Evolutionary conservation across 2,888 invertebrate species (phyloP), one percentile per base, ranked within the genome.

Genomic region (Eucera pruinosa): DNA sequence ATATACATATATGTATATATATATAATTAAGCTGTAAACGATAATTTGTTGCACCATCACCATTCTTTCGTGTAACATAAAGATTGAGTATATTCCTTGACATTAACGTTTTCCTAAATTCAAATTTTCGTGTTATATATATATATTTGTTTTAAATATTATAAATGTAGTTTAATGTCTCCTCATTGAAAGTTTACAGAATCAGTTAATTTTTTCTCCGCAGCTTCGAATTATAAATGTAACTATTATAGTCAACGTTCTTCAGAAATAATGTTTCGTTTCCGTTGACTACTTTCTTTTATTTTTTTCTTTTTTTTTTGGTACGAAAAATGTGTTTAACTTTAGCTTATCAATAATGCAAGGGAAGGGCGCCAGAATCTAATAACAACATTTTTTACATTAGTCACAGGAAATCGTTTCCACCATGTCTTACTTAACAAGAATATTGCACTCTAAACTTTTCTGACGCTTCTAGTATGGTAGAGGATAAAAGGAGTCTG

Each of bases 41-140:
- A 84, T 81, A 86, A 85, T 84, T 80, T 84, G 82, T 86, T 88
- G 87, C 86, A 90, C 90, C 89, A 88, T 89, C 90, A 90, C 89
- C 90, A 85, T 80, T 80, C 78, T 78, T 71, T 73, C 71, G 65
- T 52, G 69, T 79, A 80, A 78, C 64, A 58, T 74, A 71, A n/a
- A 65, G 36, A 71, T 47, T 73, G 54, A 68, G 50, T 68, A 47
- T 68, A 77, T 67, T 67, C 20, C 47, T 69, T 61, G 62, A 66
- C 47, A 54, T 25, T 67, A 72, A 69, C 25, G 66, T 72, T 69
- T 23, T 80, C 33, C 62, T 69, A 71, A 76, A 75, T 82, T 69
- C 57, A 75, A 75, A 69, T 72, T 65, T 82, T 54, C 67, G 50
- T 57, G 65, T 77, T 13, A 50, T 66, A 65, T 76, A 70, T 69